Evolutionary conservation across 2,797 vertebrate genomes (phyloP), one percentile per base, ranked within the genome.

Genomic region (Chelon labrosus): DNA sequence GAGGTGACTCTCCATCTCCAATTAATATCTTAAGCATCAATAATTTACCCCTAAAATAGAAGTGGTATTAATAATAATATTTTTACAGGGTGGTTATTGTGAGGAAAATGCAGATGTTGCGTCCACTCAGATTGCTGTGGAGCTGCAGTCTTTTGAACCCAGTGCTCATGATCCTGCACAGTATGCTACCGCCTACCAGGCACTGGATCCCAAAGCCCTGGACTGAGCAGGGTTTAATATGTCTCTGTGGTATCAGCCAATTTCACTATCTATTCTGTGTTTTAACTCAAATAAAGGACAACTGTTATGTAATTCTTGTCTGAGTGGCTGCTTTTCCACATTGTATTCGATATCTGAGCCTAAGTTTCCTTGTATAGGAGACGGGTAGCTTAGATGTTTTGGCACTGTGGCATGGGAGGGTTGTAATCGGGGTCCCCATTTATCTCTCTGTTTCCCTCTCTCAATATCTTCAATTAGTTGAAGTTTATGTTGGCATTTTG

Each of bases 171-270:
- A 84, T 13, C 35, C 16, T 3, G 1, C 61, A 9, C 66, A 76
- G 51, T 82, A 82, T 3, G 69, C 56, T 27, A 53, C 63, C 6
- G 4, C 66, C 37, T 85, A 86, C 31, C 51, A 88, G 55, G 80
- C 81, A 14, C 80, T 83, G 4, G 82, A 90, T 77, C 83, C 78
- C 10, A 63, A 80, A 67, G 38, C 47, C 65, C 62, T 84, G 52
- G 79, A 89, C n/a, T 88, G 53, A 88, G 19, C 27, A 37, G 27
- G 1, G 2, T 68, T 50, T 13, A 5, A 42, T 57, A 17, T 57
- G 41, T 55, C 68, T 71, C 11, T 44, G 20, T 57, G 12, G 25
- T 35, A 35, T 35, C 31, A 35, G 31, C 7, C 31, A 5, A 31
- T 5, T 31, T 10, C 42, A 27, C 11, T 22, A 16, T 53, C 10